phyloP scores from a whole-genome alignment of 2,888 invertebrate species.

The Drosophila quinaria region DNA sequence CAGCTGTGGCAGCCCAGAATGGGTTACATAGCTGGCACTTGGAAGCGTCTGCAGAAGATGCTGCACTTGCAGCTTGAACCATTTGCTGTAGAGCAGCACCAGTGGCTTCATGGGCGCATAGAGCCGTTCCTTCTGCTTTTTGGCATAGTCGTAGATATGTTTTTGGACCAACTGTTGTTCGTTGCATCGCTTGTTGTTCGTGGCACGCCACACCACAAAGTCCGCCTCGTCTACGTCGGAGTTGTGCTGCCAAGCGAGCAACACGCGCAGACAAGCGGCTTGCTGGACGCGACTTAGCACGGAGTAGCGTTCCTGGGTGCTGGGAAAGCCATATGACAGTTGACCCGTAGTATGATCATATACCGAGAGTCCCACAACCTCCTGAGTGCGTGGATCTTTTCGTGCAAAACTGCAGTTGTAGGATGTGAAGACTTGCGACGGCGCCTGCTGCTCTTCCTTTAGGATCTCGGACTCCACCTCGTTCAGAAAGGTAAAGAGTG shows the following conservation, averaged over 20 bases:
- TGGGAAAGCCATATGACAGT: slow-evolving; percentile 56
- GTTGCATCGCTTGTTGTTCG: slow-evolving; percentile 39
- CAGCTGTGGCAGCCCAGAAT: slow-evolving; percentile 79
- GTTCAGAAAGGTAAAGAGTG: slow-evolving; percentile 68
- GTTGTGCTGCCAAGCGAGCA: slow-evolving; percentile 58
- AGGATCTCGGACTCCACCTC: slow-evolving; percentile 70
- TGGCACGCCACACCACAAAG: slow-evolving; percentile 55
- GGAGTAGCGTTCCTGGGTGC: slow-evolving; percentile 49
- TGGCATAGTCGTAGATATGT: slow-evolving; percentile 61
- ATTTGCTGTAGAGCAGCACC: slow-evolving; percentile 63
- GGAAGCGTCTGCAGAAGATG: slow-evolving; percentile 38
- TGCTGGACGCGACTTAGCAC: slow-evolving; percentile 66
- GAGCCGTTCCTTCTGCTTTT: slow-evolving; percentile 58
- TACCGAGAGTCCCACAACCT: slow-evolving; percentile 26
- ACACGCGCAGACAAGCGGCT: slow-evolving; percentile 64
- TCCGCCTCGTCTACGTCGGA: slow-evolving; percentile 53
- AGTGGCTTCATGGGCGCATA: slow-evolving; percentile 64
- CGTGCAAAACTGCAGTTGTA: slow-evolving; percentile 26
- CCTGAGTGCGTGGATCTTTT: slow-evolving; percentile 77
- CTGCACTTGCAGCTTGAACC: slow-evolving; percentile 52
- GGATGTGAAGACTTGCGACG: slow-evolving; percentile 27
- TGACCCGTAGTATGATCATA: slow-evolving; percentile 60
- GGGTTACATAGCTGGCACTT: slow-evolving; percentile 63
- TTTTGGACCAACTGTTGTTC: slow-evolving; percentile 70
- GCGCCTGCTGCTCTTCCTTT: slow-evolving; percentile 37